A percentile compares a stretch with the other conserved stretches of the same genome.
These are phyloP conservation scores for Dipodomys ordii DNA, from an alignment of 2,113 vertebrate genomes.

Conservation along the genomic window DNA sequence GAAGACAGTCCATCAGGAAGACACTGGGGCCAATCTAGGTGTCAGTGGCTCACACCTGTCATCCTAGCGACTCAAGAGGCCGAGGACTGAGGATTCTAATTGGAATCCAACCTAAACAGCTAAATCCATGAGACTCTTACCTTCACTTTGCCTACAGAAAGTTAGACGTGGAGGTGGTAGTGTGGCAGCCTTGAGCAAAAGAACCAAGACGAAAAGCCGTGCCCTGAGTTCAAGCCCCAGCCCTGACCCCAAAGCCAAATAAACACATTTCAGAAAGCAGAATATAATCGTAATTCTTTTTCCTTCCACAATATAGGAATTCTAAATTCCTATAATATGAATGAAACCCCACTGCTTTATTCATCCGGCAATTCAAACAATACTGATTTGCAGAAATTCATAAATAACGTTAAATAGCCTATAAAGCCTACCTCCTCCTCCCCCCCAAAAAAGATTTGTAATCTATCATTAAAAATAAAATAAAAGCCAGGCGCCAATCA, in stretches of 20 bases:
- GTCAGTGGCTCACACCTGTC: no score
- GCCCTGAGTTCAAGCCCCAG: no score
- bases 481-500: no score
- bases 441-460: neutral
- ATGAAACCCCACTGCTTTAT: neutral
- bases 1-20: neutral
- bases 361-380: neutral
- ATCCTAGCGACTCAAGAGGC: no score
- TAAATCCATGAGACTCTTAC: no score
- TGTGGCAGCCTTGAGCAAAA: no score
- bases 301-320: neutral
- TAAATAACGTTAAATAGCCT: neutral
- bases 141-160: no score
- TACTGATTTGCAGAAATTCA: neutral
- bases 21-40: neutral
- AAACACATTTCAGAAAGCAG: neutral
- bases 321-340: slow-evolving; percentile 9
- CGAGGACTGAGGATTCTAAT: no score
- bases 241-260: no score
- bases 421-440: neutral
- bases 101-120: no score
- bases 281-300: neutral
- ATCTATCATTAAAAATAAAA: neutral
- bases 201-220: no score
- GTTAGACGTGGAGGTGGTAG: no score